Conservation (phyloP, 2,888 invertebrate genomes). For the Phanerotoma sp. region DNA sequence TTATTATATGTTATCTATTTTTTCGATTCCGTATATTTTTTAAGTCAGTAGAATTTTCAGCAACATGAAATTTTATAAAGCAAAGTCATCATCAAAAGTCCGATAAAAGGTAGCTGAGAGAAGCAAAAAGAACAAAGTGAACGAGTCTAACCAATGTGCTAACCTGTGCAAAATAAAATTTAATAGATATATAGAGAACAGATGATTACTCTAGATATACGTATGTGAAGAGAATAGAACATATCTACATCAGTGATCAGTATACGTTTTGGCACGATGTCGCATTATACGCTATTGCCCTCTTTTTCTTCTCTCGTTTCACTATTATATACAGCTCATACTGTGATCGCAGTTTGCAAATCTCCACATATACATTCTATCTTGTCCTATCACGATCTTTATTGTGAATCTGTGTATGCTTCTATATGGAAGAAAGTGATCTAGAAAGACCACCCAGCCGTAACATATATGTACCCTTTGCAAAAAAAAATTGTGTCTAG, state of each 20-base stretch:
- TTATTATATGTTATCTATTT: too few species aligned
- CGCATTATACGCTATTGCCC: constrained; percentile 25
- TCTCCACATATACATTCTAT: too few species aligned
- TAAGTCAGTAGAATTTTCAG: too few species aligned
- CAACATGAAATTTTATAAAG: not conserved
- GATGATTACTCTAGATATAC: constrained; percentile 47
- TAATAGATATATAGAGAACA: constrained; percentile 49
- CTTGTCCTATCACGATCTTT: too few species aligned
- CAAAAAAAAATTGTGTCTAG: too few species aligned
- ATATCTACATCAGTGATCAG: constrained; percentile 50
- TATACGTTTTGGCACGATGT: constrained; percentile 49
- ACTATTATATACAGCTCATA: too few species aligned
- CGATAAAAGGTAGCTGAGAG: not conserved
- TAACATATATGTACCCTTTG: too few species aligned
- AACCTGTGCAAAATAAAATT: constrained; percentile 41
- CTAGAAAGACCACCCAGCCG: too few species aligned
- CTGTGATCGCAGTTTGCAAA: not conserved
- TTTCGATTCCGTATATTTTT: too few species aligned
- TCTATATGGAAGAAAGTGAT: too few species aligned
- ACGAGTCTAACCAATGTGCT: constrained; percentile 6
- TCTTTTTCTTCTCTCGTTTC: constrained; percentile 10
- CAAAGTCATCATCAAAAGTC: not conserved
- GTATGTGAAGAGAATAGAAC: constrained; percentile 43
- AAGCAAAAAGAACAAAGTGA: constrained; percentile 5
- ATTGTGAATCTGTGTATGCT: too few species aligned